Conservation (phyloP, 2,888 invertebrate species). For the Ornithoptera alexandrae region DNA sequence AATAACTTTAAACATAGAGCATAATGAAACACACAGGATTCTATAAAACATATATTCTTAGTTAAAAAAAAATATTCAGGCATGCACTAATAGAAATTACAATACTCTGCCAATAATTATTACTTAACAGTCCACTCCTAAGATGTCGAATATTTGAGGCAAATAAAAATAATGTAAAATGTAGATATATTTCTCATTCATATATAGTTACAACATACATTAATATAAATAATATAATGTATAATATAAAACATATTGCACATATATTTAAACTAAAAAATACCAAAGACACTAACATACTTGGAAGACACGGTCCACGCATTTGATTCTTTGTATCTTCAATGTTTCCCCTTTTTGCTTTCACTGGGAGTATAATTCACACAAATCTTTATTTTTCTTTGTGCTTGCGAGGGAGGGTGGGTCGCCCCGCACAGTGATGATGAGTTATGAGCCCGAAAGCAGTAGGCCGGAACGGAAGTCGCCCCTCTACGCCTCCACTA, state of each 20-base stretch:
- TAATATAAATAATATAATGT: neutral
- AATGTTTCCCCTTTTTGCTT: constrained; percentile 55
- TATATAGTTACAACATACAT: neutral
- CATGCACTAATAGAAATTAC: too few relatives aligned
- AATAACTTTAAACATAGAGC: too few relatives aligned
- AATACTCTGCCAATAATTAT: too few relatives aligned
- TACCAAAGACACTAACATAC: neutral
- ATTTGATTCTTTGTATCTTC: constrained; percentile 46
- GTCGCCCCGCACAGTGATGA: constrained; percentile 71
- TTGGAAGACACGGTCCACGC: constrained; percentile 20
- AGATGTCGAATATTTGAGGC: too few relatives aligned
- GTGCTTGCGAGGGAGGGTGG: constrained; percentile 55
- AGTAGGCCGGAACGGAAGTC: constrained; percentile 59
- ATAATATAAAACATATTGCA: neutral
- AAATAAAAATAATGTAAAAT: too few relatives aligned
- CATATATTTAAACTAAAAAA: neutral
- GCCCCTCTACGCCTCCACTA: constrained; percentile 61
- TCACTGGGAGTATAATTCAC: constrained; percentile 66
- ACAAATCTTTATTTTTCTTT: constrained; percentile 75
- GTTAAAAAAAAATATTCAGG: too few relatives aligned
- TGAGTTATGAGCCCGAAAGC: constrained; percentile 65
- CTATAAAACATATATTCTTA: too few relatives aligned
- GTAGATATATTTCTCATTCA: neutral
- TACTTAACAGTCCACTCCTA: too few relatives aligned
- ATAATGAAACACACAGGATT: too few relatives aligned